These are phyloP conservation scores for Notolepis coatsorum DNA, from an alignment of 2,797 vertebrate genomes.

Conservation along the genomic window DNA sequence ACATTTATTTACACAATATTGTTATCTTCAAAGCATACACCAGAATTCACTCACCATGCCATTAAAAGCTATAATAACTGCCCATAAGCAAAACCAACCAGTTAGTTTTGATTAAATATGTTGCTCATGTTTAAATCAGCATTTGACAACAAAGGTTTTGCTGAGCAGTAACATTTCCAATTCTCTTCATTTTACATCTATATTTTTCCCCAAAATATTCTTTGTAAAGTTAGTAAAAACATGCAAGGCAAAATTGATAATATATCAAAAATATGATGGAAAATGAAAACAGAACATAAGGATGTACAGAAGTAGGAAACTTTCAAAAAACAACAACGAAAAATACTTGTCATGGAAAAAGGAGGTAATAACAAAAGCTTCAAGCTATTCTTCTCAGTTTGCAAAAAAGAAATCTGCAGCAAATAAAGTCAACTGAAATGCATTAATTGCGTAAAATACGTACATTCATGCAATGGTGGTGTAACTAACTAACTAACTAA, in stretches of 20 bases:
- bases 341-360: slow-evolving; percentile 52
- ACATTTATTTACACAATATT: slow-evolving; percentile 85
- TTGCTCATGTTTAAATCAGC: slow-evolving; percentile 43
- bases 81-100: slow-evolving; percentile 62
- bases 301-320: slow-evolving; percentile 72
- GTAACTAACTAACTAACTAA: slow-evolving; percentile 37
- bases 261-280: slow-evolving; percentile 71
- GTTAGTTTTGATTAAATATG: slow-evolving; percentile 65
- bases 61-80: slow-evolving; percentile 62
- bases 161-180: slow-evolving; percentile 38
- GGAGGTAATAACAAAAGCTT: slow-evolving; percentile 48
- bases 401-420: slow-evolving; percentile 52
- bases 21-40: slow-evolving; percentile 73
- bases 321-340: slow-evolving; percentile 55
- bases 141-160: slow-evolving; percentile 38
- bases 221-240: slow-evolving; percentile 74
- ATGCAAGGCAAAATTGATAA: slow-evolving; percentile 76
- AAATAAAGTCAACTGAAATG: slow-evolving; percentile 49
- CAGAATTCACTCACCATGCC: slow-evolving; percentile 55
- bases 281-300: slow-evolving; percentile 60
- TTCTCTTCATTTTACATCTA: slow-evolving; percentile 65
- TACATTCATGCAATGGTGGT: slow-evolving; percentile 59
- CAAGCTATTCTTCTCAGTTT: slow-evolving; percentile 42
- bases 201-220: no score
- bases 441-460: slow-evolving; percentile 47